These are phyloP conservation scores for Megalurothrips usitatus DNA, from an alignment of 2,888 invertebrate species.

Conservation along the genomic window DNA sequence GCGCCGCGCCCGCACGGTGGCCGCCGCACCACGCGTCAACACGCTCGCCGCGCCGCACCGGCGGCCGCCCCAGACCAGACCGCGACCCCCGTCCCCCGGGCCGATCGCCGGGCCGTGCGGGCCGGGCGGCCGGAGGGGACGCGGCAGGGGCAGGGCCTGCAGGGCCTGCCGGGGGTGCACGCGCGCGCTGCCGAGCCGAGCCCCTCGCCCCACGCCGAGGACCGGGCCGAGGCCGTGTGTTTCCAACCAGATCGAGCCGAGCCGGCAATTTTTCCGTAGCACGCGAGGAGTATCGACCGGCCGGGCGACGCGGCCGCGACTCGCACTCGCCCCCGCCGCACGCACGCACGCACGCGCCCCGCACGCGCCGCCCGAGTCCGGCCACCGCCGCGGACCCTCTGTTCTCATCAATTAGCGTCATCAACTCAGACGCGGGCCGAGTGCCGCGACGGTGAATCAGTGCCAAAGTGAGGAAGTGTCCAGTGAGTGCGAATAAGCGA, in stretches of 20 bases:
- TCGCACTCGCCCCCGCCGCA: not conserved
- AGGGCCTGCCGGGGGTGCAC: not conserved
- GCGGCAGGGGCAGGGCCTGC: too few species aligned
- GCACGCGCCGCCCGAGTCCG: too few species aligned
- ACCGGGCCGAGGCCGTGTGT: not conserved
- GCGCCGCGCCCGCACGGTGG: not conserved
- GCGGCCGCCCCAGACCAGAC: not conserved
- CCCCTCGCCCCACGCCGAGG: not conserved
- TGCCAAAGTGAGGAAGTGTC: too few species aligned
- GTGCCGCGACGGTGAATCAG: too few species aligned
- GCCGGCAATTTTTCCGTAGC: conserved; percentile 13
- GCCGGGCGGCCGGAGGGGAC: not conserved
- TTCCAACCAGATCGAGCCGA: not conserved
- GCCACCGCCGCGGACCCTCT: too few species aligned
- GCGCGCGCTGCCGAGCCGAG: not conserved
- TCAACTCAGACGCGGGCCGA: too few species aligned
- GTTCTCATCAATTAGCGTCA: too few species aligned
- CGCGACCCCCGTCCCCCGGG: not conserved
- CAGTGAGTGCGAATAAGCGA: not conserved
- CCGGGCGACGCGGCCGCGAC: not conserved
- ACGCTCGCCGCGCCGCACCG: not conserved
- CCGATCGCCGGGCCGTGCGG: not conserved
- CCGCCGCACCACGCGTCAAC: not conserved
- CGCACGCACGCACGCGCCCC: too few species aligned
- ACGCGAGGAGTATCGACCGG: conserved; percentile 12